Evolutionary conservation across 2,113 vertebrate genomes (phyloP), one percentile per base, ranked within the genome.

Genomic region (Oncorhynchus masou): DNA sequence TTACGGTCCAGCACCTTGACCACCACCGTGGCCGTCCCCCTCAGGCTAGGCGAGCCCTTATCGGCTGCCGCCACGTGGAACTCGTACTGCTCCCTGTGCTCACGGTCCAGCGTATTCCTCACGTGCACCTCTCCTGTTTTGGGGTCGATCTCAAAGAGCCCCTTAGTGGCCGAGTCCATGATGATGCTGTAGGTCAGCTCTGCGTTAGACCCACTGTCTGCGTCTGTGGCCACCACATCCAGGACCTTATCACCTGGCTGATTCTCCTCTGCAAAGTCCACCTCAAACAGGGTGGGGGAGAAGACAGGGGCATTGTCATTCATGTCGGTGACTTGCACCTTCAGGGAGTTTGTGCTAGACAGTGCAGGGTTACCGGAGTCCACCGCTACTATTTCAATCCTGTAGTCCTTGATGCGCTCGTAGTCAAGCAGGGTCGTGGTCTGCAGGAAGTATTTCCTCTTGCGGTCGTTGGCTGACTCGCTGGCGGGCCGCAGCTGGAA

Each of bases 361-460:
- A 99, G 94, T 0, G 98, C 97, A 0, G 98, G 98, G 85, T 98
- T 99, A 34, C 98, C 98, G 0, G 96, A 96, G 86, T 99, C 97
- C 75, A 99, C 97, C 0, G 97, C 98, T 7, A 99, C 97, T 0
- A 99, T 98, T 89, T 97, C 95, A 7, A 99, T 97, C 2, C 94
- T 95, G 86, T 99, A 99, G 45, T 97, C 96, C 87, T 95, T 96
- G 51, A 97, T 91, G 0, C 92, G 93, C 85, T 99, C 98, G 0
- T 97, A 99, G 93, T 99, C 98, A 34, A 99, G 91, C 0, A 94
- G 92, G 0, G 95, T 98, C 9, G 98, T 99, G 0, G 97, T 99
- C 90, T 97, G 96, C 51, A 99, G 91, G 89, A 99, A 99, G 81
- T 98, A 99, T 71, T 99, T 99, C 91, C 96, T 97, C 90, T 96